These are phyloP conservation scores for Mya arenaria DNA, from an alignment of 1,140 invertebrate species.

Conservation along the genomic window DNA sequence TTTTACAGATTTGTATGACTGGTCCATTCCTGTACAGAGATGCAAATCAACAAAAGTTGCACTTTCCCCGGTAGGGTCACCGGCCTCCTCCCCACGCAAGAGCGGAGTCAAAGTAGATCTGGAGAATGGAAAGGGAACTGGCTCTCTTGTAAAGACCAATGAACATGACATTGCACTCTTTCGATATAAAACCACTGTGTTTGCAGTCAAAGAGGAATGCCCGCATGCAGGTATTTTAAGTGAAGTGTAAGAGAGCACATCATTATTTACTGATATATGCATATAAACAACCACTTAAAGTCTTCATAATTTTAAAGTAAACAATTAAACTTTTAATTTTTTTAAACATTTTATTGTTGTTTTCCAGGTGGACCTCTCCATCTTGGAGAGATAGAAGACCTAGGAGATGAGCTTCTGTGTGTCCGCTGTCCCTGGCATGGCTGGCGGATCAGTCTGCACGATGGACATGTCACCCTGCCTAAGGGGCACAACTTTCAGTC, in stretches of 20 bases:
- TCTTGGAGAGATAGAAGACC: constrained; percentile 74
- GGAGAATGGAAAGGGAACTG: neutral
- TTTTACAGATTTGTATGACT: constrained; percentile 41
- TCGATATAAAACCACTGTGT: constrained; percentile 13
- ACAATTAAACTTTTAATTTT: neutral
- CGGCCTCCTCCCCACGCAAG: constrained; percentile 18
- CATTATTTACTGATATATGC: no score
- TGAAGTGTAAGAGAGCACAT: no score
- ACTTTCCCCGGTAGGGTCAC: neutral
- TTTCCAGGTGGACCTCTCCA: constrained; percentile 73
- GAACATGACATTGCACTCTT: constrained; percentile 29
- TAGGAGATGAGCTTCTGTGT: constrained; percentile 65
- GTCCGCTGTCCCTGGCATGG: constrained; percentile 75
- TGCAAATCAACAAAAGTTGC: constrained; percentile 33
- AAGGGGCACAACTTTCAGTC: constrained; percentile 31
- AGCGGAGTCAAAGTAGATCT: constrained; percentile 6
- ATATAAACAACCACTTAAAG: neutral
- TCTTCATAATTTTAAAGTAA: neutral
- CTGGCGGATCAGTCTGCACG: constrained; percentile 70
- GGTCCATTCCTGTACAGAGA: constrained; percentile 34
- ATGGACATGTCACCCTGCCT: constrained; percentile 58
- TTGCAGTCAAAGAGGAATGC: constrained; percentile 32
- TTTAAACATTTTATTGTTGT: neutral
- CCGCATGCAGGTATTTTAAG: constrained; percentile 31
- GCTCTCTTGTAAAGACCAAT: constrained; percentile 7